Conservation (phyloP, 2,797 vertebrate species). For the Coilia nasus region DNA sequence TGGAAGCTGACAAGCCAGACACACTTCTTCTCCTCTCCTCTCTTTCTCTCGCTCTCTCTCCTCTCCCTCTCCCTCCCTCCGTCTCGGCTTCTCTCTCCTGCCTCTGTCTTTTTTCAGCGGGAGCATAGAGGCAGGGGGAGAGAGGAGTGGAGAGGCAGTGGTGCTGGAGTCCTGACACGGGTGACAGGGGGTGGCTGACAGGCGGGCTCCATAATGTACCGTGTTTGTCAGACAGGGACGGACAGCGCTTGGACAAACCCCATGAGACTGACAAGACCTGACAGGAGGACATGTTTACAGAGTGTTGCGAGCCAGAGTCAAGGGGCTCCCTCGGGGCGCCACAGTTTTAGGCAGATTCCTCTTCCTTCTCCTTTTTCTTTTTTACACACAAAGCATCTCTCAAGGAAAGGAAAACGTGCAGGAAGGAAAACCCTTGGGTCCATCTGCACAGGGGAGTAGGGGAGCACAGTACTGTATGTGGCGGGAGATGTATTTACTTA, state of each 20-base stretch:
- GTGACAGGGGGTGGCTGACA: constrained; percentile 52
- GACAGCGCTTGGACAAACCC: constrained; percentile 47
- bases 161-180: constrained; percentile 41
- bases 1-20: not conserved
- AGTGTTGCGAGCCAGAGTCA: not conserved
- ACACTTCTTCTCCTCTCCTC: not conserved
- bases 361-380: not conserved
- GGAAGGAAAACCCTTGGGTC: not conserved
- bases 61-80: not conserved
- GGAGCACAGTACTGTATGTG: not conserved
- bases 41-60: not conserved
- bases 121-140: no score
- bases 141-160: not conserved
- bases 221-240: constrained; percentile 54
- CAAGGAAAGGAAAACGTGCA: not conserved
- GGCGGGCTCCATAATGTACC: constrained; percentile 46
- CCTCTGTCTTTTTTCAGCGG: not conserved
- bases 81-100: not conserved
- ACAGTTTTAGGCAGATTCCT: constrained; percentile 13
- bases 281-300: constrained; percentile 37
- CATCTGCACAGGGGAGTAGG: not conserved
- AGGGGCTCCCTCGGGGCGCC: not conserved
- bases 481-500: not conserved
- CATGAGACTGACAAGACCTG: constrained; percentile 28
- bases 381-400: not conserved